Conservation (phyloP, 2,888 invertebrate species). For the Nebria brevicollis region DNA sequence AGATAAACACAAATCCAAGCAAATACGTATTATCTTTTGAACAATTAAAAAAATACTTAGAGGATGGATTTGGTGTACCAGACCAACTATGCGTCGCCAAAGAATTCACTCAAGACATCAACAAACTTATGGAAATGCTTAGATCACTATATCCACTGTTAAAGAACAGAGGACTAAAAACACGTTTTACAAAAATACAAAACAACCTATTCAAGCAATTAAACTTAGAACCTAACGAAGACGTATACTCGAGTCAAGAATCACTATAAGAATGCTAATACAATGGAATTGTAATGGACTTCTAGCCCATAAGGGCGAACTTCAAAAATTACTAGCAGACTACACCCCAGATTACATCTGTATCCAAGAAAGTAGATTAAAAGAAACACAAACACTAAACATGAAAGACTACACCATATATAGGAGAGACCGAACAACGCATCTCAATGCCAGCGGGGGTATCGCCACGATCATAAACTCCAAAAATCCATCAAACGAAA, state of each 20-base stretch:
- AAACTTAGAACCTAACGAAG: conserved; percentile 8
- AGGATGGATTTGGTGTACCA: background rate
- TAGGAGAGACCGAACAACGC: conserved; percentile 11
- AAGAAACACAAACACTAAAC: background rate
- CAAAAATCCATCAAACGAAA: too few relatives aligned
- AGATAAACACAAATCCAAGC: conserved; percentile 18
- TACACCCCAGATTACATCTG: background rate
- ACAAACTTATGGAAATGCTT: conserved; percentile 12
- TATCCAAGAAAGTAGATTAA: conserved; percentile 18
- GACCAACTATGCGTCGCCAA: background rate
- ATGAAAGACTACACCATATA: conserved; percentile 12
- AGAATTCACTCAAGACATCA: conserved; percentile 9
- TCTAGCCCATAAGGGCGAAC: background rate
- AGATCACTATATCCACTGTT: conserved; percentile 2
- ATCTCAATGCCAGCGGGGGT: conserved; percentile 20
- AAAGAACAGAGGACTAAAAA: conserved; percentile 15
- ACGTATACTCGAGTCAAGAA: conserved; percentile 10
- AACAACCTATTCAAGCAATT: conserved; percentile 4
- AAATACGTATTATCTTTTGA: conserved; percentile 19
- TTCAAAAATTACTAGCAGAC: conserved; percentile 3
- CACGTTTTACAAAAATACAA: background rate
- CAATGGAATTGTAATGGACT: conserved; percentile 18
- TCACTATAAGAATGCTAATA: background rate
- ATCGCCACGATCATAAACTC: background rate
- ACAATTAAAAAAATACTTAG: conserved; percentile 10